Evolutionary conservation across 2,113 vertebrate species (phyloP).

Genomic region (Aramus guarauna): DNA sequence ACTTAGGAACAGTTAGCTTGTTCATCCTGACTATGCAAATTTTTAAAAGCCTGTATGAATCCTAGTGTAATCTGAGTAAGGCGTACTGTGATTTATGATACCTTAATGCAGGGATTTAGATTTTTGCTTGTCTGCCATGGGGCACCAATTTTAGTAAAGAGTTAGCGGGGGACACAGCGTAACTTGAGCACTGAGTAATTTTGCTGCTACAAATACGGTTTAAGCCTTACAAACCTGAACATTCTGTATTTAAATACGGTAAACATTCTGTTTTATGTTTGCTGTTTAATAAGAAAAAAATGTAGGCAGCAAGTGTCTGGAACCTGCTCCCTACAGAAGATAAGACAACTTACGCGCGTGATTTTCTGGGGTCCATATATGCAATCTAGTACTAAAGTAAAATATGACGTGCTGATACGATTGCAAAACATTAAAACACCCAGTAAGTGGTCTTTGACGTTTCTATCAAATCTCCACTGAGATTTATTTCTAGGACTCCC

Average conservation of each 20-base stretch:
- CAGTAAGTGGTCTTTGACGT: background rate
- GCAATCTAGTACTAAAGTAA: background rate
- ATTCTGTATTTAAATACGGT: constrained; percentile 8
- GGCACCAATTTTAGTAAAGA: constrained; percentile 65
- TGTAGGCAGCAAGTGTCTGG: background rate
- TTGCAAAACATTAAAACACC: background rate
- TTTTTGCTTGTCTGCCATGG: constrained; percentile 67
- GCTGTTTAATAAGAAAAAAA: background rate
- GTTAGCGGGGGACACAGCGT: background rate
- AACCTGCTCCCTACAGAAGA: background rate
- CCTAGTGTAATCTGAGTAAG: constrained; percentile 51
- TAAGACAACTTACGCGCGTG: accelerated
- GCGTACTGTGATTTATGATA: constrained; percentile 46
- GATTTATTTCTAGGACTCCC: background rate
- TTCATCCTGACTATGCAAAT: constrained; percentile 50
- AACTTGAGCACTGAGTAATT: constrained; percentile 53
- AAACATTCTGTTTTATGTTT: background rate
- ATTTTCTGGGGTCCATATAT: background rate
- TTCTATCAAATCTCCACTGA: background rate
- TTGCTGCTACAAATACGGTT: constrained; percentile 1
- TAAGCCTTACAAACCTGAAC: constrained; percentile 6
- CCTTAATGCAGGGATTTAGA: constrained; percentile 69
- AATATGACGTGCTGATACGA: background rate
- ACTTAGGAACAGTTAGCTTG: constrained; percentile 15
- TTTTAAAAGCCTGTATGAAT: constrained; percentile 46